These are phyloP conservation scores for Tachina grossa DNA, from an alignment of 2,888 invertebrate genomes.

Conservation along the genomic window DNA sequence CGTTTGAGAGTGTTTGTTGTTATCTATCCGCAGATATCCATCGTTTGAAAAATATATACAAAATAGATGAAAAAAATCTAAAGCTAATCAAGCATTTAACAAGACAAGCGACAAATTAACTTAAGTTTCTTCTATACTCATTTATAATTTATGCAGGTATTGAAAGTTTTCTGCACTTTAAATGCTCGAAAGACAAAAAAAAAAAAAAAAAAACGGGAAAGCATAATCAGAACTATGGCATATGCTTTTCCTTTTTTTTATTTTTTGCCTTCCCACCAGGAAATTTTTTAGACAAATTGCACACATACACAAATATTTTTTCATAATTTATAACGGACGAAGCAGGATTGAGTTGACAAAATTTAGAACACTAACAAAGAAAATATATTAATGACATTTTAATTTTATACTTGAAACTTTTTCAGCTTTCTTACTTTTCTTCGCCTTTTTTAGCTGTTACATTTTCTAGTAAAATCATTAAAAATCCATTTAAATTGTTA, in stretches of 20 bases:
- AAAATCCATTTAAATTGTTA: slow-evolving; percentile 55
- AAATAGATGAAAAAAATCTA: neutral
- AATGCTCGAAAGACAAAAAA: slow-evolving; percentile 23
- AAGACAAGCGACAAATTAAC: slow-evolving; percentile 26
- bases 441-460: slow-evolving; percentile 17
- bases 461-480: slow-evolving; percentile 46
- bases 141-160: slow-evolving; percentile 34
- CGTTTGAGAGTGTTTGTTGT: neutral
- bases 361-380: neutral
- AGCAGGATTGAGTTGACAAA: slow-evolving; percentile 21
- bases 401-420: slow-evolving; percentile 45
- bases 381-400: slow-evolving; percentile 45
- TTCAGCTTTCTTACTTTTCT: neutral
- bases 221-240: slow-evolving; percentile 24
- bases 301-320: slow-evolving; percentile 16
- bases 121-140: slow-evolving; percentile 22
- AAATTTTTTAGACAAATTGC: slow-evolving; percentile 36
- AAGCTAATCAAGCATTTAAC: slow-evolving; percentile 31
- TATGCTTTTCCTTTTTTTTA: neutral
- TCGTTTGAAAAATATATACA: too few species aligned
- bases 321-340: slow-evolving; percentile 32
- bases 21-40: neutral
- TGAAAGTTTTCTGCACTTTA: slow-evolving; percentile 29
- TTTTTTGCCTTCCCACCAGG: neutral
- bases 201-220: slow-evolving; percentile 23